These are phyloP conservation scores for Siderastrea siderea DNA, from an alignment of 92 coral and sea anemone genomes.

Conservation along the genomic window DNA sequence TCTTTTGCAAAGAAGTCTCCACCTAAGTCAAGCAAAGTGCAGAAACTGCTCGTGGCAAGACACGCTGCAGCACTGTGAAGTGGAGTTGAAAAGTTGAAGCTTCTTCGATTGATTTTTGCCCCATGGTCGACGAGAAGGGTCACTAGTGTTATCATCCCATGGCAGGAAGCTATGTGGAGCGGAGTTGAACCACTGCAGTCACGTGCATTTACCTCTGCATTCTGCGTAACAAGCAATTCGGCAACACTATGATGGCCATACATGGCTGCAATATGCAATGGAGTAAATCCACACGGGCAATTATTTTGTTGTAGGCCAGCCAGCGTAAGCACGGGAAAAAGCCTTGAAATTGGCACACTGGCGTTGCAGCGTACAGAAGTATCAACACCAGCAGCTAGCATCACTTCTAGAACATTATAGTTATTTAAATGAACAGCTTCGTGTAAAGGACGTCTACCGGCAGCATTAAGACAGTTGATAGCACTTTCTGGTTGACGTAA, in stretches of 20 bases:
- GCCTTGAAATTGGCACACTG: neutral
- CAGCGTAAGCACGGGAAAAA: neutral
- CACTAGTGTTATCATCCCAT: too few species aligned
- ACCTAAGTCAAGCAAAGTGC: slow-evolving; percentile 19
- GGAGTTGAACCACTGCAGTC: slow-evolving; percentile 69
- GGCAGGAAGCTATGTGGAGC: too few species aligned
- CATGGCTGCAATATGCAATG: neutral
- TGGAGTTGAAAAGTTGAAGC: slow-evolving; percentile 31
- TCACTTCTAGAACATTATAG: neutral
- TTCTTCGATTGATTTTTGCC: slow-evolving; percentile 1
- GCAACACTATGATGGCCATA: too few species aligned
- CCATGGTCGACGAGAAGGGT: neutral
- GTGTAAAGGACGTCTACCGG: too few species aligned
- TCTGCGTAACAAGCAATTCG: too few species aligned
- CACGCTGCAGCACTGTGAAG: too few species aligned
- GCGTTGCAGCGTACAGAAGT: neutral
- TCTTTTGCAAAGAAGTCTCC: slow-evolving; percentile 23
- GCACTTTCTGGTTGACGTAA: too few species aligned
- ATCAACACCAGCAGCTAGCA: neutral
- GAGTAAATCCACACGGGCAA: slow-evolving; percentile 63
- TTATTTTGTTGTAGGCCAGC: neutral
- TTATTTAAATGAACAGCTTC: slow-evolving; percentile 15
- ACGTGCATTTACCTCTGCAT: slow-evolving; percentile 1
- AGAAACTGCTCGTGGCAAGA: too few species aligned
- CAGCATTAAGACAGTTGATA: too few species aligned